Base-by-base conservation (phyloP, 2,113 vertebrate genomes). In the Aix galericulata region DNA sequence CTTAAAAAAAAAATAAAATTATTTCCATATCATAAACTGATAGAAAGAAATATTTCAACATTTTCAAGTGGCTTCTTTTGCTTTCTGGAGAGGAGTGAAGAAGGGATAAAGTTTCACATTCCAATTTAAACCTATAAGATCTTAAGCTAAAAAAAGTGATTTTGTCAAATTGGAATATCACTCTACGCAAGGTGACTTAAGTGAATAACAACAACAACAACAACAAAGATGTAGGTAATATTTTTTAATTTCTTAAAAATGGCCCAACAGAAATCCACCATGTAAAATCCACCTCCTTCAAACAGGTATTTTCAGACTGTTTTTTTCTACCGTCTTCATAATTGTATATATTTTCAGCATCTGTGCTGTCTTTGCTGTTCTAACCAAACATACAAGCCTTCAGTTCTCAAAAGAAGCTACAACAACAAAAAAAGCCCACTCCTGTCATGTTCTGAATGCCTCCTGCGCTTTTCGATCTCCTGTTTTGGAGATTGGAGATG, bases 241-340 rank as follows among this genome's bases (percentile, higher is more conserved):
- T 44, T 52, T 73, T 73, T 58, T 53, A 34, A 64, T 48, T 68
- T 64, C 26, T 46, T 56, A 20, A 53, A 90, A 60, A 82, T 0
- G 1, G 11, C 18, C 9, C 9, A 60, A 13, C 22, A 82, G 84
- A 67, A 40, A 3, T 11, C 3, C 62, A 15, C 17, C 25, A 2
- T 0, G 1, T 59, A 60, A 86, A 66, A 34, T 2, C 1, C 3
- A 9, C 2, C 9, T 86, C 18, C 8, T 25, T 53, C 38, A 27
- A 8, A 29, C 9, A 29, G 14, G 2, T 9, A 21, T 79, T 79
- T 82, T 75, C 29, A 82, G 18, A 17, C 15, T 29, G 22, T 6
- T 8, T 82, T 89, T 93, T 89, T 55, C 31, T 66, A 66, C 32
- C 15, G 34, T 2, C 4, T 1, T 66, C 60, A 9, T 62, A 40